Percentiles rank a stretch among this genome's conserved stretches.
These are phyloP conservation scores for Orchestia grillus DNA, from an alignment of 1,140 invertebrate species.

Conservation along the genomic window DNA sequence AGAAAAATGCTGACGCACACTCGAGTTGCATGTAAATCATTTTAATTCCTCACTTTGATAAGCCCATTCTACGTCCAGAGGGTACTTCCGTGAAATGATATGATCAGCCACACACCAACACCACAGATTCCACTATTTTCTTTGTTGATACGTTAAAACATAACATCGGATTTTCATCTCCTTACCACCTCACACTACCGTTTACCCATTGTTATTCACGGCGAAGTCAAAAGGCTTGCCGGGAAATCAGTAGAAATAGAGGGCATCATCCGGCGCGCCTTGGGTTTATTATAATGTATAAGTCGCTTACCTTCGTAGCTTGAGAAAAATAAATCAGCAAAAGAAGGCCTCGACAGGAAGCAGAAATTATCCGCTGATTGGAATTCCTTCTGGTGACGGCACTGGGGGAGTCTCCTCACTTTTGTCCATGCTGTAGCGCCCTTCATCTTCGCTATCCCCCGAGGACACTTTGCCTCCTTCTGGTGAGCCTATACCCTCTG, in stretches of 20 bases:
- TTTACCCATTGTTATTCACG: neutral
- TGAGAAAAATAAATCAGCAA: neutral
- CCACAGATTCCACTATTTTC: neutral
- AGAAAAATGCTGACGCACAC: neutral
- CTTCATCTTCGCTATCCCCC: conserved; percentile 55
- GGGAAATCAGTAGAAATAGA: neutral
- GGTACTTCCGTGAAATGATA: neutral
- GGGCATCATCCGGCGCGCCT: neutral
- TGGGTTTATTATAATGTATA: neutral
- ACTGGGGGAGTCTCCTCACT: conserved; percentile 38
- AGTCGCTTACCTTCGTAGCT: neutral
- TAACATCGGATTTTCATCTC: neutral
- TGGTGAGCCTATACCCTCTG: conserved; percentile 7
- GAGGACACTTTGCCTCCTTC: conserved; percentile 23
- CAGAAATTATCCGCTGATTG: conserved; percentile 61
- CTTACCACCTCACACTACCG: neutral
- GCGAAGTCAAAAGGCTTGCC: neutral
- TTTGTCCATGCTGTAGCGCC: conserved; percentile 55
- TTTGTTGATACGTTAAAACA: neutral
- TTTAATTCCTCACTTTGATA: neutral
- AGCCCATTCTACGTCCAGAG: neutral
- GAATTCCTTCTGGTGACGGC: conserved; percentile 60
- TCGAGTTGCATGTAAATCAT: neutral
- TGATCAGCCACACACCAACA: neutral
- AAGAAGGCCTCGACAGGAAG: conserved; percentile 9